Evolutionary conservation across 2,888 invertebrate genomes (phyloP).

Genomic region (Synergus umbraculus): DNA sequence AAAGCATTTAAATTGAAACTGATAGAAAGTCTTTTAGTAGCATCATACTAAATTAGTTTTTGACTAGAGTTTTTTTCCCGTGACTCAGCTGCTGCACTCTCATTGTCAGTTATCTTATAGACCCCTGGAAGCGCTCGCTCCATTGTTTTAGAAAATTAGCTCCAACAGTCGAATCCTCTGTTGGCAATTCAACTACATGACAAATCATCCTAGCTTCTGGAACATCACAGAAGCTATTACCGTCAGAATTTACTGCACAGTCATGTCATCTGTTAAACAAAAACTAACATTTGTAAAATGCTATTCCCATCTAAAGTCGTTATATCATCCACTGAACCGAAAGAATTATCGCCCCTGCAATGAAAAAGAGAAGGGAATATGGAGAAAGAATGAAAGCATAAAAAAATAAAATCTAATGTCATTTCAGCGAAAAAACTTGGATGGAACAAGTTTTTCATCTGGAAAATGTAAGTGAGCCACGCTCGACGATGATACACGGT

Average conservation of each 20-base stretch:
- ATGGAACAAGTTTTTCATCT: constrained; percentile 39
- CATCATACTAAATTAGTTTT: background rate
- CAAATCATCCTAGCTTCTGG: constrained; percentile 13
- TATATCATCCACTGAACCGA: background rate
- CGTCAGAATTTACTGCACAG: background rate
- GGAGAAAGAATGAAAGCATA: background rate
- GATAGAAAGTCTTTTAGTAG: background rate
- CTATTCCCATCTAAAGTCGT: background rate
- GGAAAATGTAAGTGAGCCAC: constrained; percentile 40
- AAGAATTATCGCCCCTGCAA: background rate
- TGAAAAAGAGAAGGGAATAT: background rate
- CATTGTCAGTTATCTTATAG: background rate
- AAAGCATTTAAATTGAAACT: background rate
- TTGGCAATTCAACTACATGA: background rate
- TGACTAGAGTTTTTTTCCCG: background rate
- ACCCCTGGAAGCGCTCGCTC: background rate
- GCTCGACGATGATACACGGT: constrained; percentile 40
- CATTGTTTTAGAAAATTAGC: constrained; percentile 37
- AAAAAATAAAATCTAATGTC: constrained; percentile 25
- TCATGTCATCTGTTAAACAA: constrained; percentile 18
- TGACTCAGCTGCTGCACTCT: background rate
- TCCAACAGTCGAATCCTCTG: constrained; percentile 4
- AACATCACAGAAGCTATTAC: constrained; percentile 26
- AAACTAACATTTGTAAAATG: background rate
- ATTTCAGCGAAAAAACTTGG: constrained; percentile 20